These are phyloP conservation scores for Notodonta ziczac DNA, from an alignment of 2,888 invertebrate species.

Conservation along the genomic window DNA sequence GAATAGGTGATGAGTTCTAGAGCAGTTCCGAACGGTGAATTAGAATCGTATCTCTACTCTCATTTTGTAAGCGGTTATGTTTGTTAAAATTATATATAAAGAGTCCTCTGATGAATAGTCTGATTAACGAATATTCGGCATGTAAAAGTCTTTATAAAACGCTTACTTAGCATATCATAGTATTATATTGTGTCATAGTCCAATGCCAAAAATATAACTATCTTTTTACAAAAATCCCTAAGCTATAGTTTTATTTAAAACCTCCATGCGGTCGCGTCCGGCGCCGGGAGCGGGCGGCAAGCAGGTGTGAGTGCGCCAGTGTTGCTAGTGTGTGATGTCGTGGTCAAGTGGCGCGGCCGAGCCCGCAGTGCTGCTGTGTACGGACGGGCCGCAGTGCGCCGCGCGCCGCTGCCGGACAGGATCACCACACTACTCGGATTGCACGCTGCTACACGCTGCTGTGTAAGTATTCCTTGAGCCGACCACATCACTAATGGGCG, in stretches of 20 bases:
- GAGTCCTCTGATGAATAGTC: constrained; percentile 85
- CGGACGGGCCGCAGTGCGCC: not conserved
- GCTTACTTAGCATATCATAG: constrained; percentile 85
- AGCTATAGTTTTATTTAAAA: constrained; percentile 76
- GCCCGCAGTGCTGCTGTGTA: constrained; percentile 1
- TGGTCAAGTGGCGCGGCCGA: not conserved
- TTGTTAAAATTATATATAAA: constrained; percentile 83
- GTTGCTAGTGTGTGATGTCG: constrained; percentile 6
- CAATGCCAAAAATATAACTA: constrained; percentile 85
- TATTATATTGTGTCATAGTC: constrained; percentile 85
- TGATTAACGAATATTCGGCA: constrained; percentile 84
- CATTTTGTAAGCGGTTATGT: constrained; percentile 83
- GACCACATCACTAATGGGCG: not conserved
- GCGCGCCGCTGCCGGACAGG: not conserved
- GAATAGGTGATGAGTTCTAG: constrained; percentile 77
- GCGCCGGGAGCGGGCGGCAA: constrained; percentile 27
- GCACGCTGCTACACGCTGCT: not conserved
- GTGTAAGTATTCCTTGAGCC: not conserved
- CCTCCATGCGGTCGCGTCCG: constrained; percentile 46
- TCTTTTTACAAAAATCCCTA: constrained; percentile 84
- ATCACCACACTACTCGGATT: not conserved
- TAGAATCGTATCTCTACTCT: constrained; percentile 75
- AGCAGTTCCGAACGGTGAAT: constrained; percentile 68
- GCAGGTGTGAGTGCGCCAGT: constrained; percentile 4
- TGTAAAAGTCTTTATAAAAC: constrained; percentile 85